A percentile compares a stretch with the other conserved stretches of the same genome.
phyloP scores from a whole-genome alignment of 1,140 invertebrate species.

The Belonocnema kinseyi region DNA sequence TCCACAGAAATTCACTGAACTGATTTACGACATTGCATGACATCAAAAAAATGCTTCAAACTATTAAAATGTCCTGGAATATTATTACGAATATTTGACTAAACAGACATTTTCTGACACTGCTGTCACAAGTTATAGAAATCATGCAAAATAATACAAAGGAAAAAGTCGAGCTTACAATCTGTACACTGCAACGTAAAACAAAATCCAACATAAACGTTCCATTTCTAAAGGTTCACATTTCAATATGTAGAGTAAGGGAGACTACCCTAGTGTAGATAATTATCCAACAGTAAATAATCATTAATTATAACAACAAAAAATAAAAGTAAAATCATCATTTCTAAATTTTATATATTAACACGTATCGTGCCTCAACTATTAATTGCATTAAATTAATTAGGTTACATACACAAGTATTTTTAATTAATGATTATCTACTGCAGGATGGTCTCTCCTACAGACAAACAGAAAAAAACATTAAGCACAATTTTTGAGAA shows the following conservation, averaged over 20 bases:
- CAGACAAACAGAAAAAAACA: not conserved
- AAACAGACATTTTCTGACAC: not conserved
- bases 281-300: no score
- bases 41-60: not conserved
- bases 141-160: not conserved
- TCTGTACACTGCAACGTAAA: not conserved
- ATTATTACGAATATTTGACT: not conserved
- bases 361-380: no score
- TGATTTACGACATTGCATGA: conserved; percentile 11
- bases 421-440: no score
- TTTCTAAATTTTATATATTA: no score
- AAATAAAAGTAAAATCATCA: not conserved
- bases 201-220: not conserved
- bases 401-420: no score
- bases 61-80: not conserved
- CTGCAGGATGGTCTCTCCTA: no score
- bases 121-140: not conserved
- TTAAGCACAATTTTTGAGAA: not conserved
- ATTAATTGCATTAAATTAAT: no score
- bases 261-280: no score
- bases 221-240: conserved; percentile 8
- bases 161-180: not conserved
- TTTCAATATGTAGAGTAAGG: not conserved
- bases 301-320: no score
- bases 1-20: no score